Conservation (phyloP, 2,888 invertebrate genomes). For the Magallana nippona region DNA sequence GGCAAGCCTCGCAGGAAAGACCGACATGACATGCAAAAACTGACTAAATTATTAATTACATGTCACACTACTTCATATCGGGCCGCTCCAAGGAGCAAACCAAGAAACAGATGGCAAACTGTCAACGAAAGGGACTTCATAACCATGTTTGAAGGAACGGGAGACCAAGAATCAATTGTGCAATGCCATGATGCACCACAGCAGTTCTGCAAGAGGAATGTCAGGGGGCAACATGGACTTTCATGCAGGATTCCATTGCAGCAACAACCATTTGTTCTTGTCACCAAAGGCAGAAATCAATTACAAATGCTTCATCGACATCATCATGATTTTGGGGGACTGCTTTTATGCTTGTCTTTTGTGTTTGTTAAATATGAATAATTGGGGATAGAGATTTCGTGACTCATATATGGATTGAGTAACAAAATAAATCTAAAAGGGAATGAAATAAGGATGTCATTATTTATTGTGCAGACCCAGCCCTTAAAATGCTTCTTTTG, state of each 20-base stretch:
- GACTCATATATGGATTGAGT: too few species aligned
- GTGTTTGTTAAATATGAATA: too few species aligned
- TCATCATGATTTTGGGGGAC: neutral
- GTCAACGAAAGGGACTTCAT: neutral
- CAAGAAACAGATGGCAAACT: constrained; percentile 20
- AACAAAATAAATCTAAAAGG: too few species aligned
- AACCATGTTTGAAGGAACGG: neutral
- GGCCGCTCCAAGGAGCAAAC: neutral
- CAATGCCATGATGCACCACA: neutral
- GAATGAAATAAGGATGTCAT: too few species aligned
- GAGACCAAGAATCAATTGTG: constrained; percentile 21
- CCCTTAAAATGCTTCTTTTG: too few species aligned
- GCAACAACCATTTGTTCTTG: neutral
- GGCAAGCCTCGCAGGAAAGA: constrained; percentile 7
- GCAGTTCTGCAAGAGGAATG: too few species aligned
- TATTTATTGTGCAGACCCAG: too few species aligned
- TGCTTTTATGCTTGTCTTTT: neutral
- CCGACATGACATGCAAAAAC: constrained; percentile 15
- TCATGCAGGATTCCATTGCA: constrained; percentile 11
- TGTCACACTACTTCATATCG: neutral
- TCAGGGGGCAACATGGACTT: neutral
- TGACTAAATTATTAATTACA: constrained; percentile 14
- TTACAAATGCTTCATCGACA: neutral
- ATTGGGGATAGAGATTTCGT: too few species aligned
- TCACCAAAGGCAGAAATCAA: neutral